Evolutionary conservation across 1,140 invertebrate species (phyloP), one percentile per base, ranked within the genome.

Genomic region (Trissolcus basalis): DNA sequence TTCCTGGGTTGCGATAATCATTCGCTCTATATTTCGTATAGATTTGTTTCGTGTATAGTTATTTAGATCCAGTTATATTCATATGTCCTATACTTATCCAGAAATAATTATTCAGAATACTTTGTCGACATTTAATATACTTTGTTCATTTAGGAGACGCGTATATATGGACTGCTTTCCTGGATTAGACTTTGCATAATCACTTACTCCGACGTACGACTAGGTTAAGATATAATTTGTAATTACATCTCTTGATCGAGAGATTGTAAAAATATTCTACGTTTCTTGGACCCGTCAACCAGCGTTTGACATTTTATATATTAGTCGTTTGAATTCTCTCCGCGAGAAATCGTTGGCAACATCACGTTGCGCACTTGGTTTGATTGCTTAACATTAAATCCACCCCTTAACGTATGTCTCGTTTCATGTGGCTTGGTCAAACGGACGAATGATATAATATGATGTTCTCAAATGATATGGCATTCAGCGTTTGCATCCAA

Each of bases 271-370:
- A 81, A 85, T 86, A 87, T 82, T 78, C 86, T 88, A 88, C 86
- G 81, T 70, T 87, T 85, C 83, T 88, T 88, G 87, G 87, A 88
- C 87, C 86, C 87, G 82, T 85, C 84, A 88, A 88, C 87, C 87
- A 88, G 87, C 86, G 79, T 86, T 85, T 79, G 80, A 81, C 82
- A 78, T 80, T 69, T 73, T 81, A 68, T 27, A 27, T 27, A 76
- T 82, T 84, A 81, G 73, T 84, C 80, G 75, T 63, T 64, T 64
- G 54, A 45, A 53, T 59, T 63, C 75, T 53, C 59, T 51, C 75
- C 54, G 15, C 43, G 56, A 81, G 67, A 68, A 71, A 73, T 65
- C 51, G 39, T 58, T 50, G 51, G 49, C 58, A 74, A 78, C 69
- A 27, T 44, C 65, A 55, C 47, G 41, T 47, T 54, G 56, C 51